Conservation (phyloP, 2,797 vertebrate genomes). For the Orestias chungarensis region DNA sequence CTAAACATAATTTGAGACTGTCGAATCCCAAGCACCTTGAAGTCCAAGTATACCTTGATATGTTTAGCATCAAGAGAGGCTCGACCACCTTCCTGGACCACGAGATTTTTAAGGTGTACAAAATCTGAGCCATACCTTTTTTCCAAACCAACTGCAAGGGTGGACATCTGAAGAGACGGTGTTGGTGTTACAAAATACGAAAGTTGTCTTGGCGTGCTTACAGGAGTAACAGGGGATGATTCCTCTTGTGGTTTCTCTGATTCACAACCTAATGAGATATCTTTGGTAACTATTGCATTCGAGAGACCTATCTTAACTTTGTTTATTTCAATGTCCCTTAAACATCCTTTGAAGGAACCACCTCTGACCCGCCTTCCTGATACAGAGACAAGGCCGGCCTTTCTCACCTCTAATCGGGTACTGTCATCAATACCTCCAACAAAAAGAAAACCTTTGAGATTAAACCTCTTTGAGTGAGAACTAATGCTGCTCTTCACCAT, state of each 20-base stretch:
- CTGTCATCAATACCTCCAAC: constrained; percentile 86
- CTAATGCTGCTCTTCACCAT: constrained; percentile 77
- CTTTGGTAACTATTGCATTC: constrained; percentile 85
- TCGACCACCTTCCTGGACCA: constrained; percentile 85
- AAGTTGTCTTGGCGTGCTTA: constrained; percentile 33
- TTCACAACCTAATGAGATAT: constrained; percentile 91
- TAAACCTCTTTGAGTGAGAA: constrained; percentile 68
- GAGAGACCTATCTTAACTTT: constrained; percentile 82
- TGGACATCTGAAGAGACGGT: constrained; percentile 64
- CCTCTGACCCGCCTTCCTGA: constrained; percentile 84
- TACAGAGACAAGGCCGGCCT: constrained; percentile 79
- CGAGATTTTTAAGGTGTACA: constrained; percentile 83
- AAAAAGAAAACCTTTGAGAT: constrained; percentile 83
- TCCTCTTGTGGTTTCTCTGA: constrained; percentile 67
- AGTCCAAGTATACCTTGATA: constrained; percentile 85
- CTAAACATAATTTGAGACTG: constrained; percentile 88
- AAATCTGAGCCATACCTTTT: constrained; percentile 75
- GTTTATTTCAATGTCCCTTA: constrained; percentile 84
- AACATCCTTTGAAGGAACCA: constrained; percentile 91
- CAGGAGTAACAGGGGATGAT: constrained; percentile 52
- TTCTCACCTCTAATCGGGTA: constrained; percentile 79
- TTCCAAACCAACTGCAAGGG: constrained; percentile 73
- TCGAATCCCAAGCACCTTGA: constrained; percentile 83
- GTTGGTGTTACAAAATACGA: constrained; percentile 59
- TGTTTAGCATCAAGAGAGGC: constrained; percentile 86